phyloP scores from a whole-genome alignment of 2,113 vertebrate genomes.

The Atrichornis clamosus region DNA sequence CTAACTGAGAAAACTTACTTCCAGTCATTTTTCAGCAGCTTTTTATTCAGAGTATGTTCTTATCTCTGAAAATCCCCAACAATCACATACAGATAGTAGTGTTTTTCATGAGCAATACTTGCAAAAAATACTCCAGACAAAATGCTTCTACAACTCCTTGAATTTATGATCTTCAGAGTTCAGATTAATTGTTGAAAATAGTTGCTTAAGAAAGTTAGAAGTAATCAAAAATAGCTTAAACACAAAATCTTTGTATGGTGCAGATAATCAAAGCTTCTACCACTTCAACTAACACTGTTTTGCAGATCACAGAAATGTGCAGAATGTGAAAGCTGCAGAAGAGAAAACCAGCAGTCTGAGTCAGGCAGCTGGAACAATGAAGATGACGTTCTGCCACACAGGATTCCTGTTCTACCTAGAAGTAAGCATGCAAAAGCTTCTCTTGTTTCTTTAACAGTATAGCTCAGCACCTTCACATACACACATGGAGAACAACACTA shows the following conservation, averaged over 20 bases:
- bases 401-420: constrained; percentile 30
- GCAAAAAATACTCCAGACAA: not conserved
- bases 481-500: not conserved
- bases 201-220: not conserved
- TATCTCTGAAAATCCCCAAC: not conserved
- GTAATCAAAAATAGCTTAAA: not conserved
- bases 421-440: constrained; percentile 33
- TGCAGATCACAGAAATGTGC: constrained; percentile 20
- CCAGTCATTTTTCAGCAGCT: not conserved
- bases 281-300: not conserved
- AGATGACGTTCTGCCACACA: not conserved
- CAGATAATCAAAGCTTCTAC: not conserved
- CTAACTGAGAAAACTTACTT: not conserved
- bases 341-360: constrained; percentile 19
- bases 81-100: rapidly evolving
- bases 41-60: not conserved
- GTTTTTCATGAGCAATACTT: not conserved
- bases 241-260: not conserved
- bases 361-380: constrained; percentile 74
- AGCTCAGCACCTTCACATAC: not conserved
- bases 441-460: not conserved
- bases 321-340: not conserved
- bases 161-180: not conserved
- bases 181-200: not conserved
- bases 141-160: not conserved